Percentiles rank a stretch among this genome's conserved stretches.
Evolutionary conservation across 2,113 vertebrate species (phyloP).

Genomic region (Pao palembangensis): DNA sequence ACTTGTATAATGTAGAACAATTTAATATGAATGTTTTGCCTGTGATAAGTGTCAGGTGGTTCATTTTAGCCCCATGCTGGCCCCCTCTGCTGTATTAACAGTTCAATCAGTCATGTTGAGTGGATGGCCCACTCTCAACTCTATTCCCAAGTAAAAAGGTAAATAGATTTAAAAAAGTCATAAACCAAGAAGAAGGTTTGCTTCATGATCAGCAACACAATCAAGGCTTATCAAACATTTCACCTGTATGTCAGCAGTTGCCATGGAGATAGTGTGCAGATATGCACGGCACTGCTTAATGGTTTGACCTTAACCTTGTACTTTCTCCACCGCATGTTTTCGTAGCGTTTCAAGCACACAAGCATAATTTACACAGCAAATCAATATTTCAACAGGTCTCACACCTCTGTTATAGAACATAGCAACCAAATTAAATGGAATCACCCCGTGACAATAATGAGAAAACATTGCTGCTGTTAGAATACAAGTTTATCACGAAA

Average conservation of each 20-base stretch:
- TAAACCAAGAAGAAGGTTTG: slow-evolving; percentile 20
- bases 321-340: slow-evolving; percentile 42
- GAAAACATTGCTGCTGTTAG: not conserved
- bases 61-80: slow-evolving; percentile 40
- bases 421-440: slow-evolving; percentile 3
- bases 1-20: slow-evolving; percentile 35
- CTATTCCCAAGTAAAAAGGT: slow-evolving; percentile 2
- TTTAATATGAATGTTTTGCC: slow-evolving; percentile 35
- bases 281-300: slow-evolving; percentile 47
- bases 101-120: slow-evolving; percentile 57
- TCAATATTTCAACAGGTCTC: slow-evolving; percentile 48
- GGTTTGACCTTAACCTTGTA: slow-evolving; percentile 59
- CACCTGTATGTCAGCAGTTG: slow-evolving; percentile 58
- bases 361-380: slow-evolving; percentile 42
- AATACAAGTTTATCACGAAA: too few species aligned
- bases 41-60: slow-evolving; percentile 20
- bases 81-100: slow-evolving; percentile 42
- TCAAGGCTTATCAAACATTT: slow-evolving; percentile 56
- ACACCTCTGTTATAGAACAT: not conserved
- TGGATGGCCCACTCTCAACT: slow-evolving; percentile 19
- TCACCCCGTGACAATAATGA: not conserved
- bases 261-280: slow-evolving; percentile 58
- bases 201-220: slow-evolving; percentile 40
- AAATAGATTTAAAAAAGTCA: slow-evolving; percentile 26
- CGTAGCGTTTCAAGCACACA: slow-evolving; percentile 41